Conservation (phyloP, 2,797 vertebrate genomes). For the Molossus alvarezi region DNA sequence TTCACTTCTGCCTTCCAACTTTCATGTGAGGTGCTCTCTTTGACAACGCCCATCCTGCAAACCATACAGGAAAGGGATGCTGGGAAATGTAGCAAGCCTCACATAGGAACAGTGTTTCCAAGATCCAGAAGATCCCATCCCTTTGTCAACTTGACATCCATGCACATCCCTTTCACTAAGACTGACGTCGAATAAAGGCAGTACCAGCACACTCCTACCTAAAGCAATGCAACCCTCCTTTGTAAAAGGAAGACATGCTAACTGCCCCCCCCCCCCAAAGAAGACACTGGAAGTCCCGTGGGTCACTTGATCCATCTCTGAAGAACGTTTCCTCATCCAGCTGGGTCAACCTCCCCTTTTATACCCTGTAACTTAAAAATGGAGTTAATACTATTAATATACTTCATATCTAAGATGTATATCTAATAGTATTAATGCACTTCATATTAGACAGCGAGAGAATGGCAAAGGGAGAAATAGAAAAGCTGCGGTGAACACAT, state of each 20-base stretch:
- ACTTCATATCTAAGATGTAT: neutral
- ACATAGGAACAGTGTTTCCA: neutral
- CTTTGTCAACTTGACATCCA: neutral
- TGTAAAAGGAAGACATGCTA: too few species aligned
- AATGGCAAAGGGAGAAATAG: neutral
- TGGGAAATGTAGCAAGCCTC: neutral
- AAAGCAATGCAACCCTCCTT: too few species aligned
- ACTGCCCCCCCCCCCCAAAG: neutral
- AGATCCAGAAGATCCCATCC: neutral
- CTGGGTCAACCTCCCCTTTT: neutral
- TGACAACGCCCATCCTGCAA: neutral
- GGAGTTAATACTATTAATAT: neutral
- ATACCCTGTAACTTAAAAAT: neutral
- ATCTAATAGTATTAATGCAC: neutral
- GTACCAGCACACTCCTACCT: neutral
- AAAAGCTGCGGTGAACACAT: neutral
- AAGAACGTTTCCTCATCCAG: neutral
- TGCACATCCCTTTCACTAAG: neutral
- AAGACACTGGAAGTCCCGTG: neutral
- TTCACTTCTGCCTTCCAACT: neutral
- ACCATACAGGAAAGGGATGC: neutral
- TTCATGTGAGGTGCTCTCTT: neutral
- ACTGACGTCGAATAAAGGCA: neutral
- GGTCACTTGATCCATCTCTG: neutral
- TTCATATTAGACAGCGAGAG: neutral